Percentiles rank a stretch among this genome's conserved stretches.
Conservation (phyloP, 2,888 invertebrate genomes). For the Sepioteuthis lessoniana region DNA sequence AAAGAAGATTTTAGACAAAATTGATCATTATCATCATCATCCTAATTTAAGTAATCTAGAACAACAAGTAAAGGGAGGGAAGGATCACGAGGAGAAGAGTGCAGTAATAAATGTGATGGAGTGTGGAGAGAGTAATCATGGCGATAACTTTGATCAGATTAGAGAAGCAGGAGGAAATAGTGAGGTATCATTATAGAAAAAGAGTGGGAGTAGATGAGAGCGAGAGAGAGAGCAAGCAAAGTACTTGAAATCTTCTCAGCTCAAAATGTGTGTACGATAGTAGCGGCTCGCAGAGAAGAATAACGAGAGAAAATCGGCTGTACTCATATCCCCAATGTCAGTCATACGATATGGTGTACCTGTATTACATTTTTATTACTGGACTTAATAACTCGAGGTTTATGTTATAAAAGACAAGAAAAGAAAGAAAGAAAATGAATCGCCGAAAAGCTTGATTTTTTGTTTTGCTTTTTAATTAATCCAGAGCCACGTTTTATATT, state of each 20-base stretch:
- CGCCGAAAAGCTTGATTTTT: background rate
- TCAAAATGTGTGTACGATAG: background rate
- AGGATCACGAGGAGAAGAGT: background rate
- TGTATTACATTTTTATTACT: background rate
- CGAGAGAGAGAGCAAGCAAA: background rate
- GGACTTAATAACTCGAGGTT: background rate
- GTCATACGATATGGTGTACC: background rate
- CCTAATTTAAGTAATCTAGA: background rate
- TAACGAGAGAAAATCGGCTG: background rate
- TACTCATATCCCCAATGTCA: background rate
- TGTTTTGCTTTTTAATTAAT: background rate
- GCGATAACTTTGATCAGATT: conserved; percentile 23
- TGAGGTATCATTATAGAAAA: background rate
- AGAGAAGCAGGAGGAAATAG: background rate
- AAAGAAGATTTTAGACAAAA: background rate
- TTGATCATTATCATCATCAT: background rate
- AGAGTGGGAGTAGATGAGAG: background rate
- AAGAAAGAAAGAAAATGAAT: background rate
- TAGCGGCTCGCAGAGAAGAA: background rate
- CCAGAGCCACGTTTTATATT: background rate
- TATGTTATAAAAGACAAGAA: background rate
- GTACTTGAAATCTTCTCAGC: background rate
- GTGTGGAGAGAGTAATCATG: background rate
- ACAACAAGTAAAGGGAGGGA: background rate
- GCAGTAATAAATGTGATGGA: background rate